A percentile compares a stretch with the other conserved stretches of the same genome.
Evolutionary conservation across 2,888 invertebrate genomes (phyloP).

Genomic region (Zele albiditarsus): DNA sequence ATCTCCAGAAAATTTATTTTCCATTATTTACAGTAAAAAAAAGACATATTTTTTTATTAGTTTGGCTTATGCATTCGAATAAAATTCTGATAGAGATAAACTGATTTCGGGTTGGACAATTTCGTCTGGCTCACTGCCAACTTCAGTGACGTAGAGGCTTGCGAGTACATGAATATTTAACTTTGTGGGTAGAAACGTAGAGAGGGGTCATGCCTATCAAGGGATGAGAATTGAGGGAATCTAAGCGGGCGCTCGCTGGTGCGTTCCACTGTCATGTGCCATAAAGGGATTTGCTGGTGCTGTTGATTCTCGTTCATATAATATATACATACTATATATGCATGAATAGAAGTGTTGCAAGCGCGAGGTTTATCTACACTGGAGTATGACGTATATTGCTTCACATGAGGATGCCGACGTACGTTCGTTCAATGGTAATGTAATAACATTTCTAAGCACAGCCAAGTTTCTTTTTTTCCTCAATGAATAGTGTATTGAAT

Average conservation of each 20-base stretch:
- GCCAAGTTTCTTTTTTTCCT: background rate
- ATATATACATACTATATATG: background rate
- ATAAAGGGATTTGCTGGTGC: constrained; percentile 2
- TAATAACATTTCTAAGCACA: background rate
- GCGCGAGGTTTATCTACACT: background rate
- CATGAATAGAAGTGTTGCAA: constrained; percentile 2
- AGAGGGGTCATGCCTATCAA: constrained; percentile 9
- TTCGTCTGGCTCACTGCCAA: constrained; percentile 26
- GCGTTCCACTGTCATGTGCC: constrained; percentile 3
- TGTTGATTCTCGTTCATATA: background rate
- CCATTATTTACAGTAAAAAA: too few species aligned
- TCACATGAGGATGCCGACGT: background rate
- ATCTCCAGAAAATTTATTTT: too few species aligned
- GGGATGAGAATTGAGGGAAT: constrained; percentile 9
- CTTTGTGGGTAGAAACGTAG: background rate
- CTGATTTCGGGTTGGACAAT: constrained; percentile 16
- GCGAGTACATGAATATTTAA: constrained; percentile 36
- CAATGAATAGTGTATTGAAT: too few species aligned
- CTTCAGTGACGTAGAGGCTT: background rate
- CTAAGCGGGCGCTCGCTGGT: background rate
- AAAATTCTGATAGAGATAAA: background rate
- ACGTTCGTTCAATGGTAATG: background rate
- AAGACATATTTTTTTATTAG: too few species aligned
- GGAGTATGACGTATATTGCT: constrained; percentile 7
- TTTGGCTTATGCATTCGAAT: background rate